Base-by-base conservation (phyloP, 2,888 invertebrate species). In the Cantharis rustica region DNA sequence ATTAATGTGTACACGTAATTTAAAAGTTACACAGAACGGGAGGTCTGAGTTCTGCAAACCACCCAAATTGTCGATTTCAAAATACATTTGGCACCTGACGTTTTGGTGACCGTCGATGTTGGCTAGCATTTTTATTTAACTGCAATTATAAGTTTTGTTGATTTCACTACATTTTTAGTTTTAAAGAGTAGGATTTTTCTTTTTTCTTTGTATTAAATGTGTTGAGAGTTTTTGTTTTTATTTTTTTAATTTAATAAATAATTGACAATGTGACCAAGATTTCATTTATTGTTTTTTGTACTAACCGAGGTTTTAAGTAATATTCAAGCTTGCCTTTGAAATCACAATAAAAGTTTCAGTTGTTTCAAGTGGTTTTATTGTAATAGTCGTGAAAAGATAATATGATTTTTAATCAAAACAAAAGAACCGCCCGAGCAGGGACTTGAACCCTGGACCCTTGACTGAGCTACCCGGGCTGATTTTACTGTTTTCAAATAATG, bases 361-460 rank as follows among this genome's bases (percentile, higher is more conserved):
- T 47, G 47, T 47, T 47, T 5, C 2, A n/a, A 47, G n/a, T 47
- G n/a, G 47, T 47, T 47, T 47, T 47, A n/a, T 47, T 23, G 23
- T 23, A 0, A 23, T 23, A 9, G 9, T n/a, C n/a, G n/a, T n/a
- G n/a, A n/a, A n/a, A n/a, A n/a, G n/a, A n/a, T n/a, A n/a, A n/a
- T n/a, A n/a, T n/a, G n/a, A n/a, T n/a, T n/a, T n/a, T n/a, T n/a
- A n/a, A n/a, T n/a, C n/a, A n/a, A n/a, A 20, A 20, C 4, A 87
- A 84, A 80, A n/a, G 10, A 61, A 61, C 78, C 91, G 91, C 91
- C 91, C 91, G 91, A 91, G 90, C 92, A 92, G 92, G 92, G 92
- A 91, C 92, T 92, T 92, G 92, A 92, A 92, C 92, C 92, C 92
- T 92, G 92, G 92, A 92, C 92, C 92, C 91, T 92, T 92, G 91